Evolutionary conservation across 2,888 invertebrate genomes (phyloP), one percentile per base, ranked within the genome.

Genomic region (Drosophila pegasa): DNA sequence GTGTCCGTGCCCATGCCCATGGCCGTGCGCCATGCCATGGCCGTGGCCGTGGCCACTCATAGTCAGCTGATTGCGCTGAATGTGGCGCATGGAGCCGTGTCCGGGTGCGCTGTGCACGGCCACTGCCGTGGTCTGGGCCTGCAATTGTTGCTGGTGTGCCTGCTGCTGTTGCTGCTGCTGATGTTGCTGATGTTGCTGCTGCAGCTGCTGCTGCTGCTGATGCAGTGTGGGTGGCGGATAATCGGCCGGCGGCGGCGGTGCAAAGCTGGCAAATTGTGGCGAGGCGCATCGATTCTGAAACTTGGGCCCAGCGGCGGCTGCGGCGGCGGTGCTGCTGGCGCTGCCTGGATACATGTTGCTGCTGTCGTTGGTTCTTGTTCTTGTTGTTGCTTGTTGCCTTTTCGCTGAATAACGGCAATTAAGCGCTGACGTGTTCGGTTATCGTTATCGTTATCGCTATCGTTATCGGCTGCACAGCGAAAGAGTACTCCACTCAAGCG

Each of bases 211-310:
- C 14, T 43, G 67, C 14, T 56, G 65, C 9, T 66, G 67, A 8
- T 79, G 70, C 35, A 57, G 2, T 12, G 35, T 51, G n/a, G 64
- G 66, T 14, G 77, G 95, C 73, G 95, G 95, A 91, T 95, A 95
- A 70, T 95, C 95, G 78, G 95, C 95, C 83, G 96, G 95, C 72
- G 95, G 95, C 7, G 82, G 82, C 20, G 72, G 96, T 76, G 95
- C 95, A 92, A 96, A 96, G 93, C 95, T 95, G 92, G 96, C 94
- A 93, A 93, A 93, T 64, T 93, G 93, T 62, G 93, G 93, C 70
- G 93, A 93, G 52, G 90, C 87, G 61, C 92, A 90, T 61, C 91
- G 88, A 64, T 91, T 87, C 64, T 92, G 91, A 75, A 91, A 91
- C 74, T 92, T 92, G 61, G 90, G 82, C 47, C 89, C 70, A 31